Conservation (phyloP, 2,888 invertebrate species). For the Cistogaster globosa region DNA sequence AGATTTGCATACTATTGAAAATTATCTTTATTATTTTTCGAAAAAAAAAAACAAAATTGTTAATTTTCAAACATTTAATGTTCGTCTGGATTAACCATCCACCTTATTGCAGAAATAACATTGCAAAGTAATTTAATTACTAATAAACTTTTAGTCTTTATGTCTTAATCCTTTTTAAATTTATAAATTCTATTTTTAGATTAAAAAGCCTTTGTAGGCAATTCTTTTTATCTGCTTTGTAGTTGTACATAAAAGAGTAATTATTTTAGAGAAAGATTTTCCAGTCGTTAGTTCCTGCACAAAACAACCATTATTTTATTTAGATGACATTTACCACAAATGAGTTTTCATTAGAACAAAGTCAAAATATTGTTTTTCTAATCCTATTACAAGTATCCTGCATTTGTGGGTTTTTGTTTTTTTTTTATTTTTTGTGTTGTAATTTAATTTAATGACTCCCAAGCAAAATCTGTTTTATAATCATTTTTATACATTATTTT, state of each 20-base stretch:
- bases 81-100: too few relatives aligned
- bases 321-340: slow-evolving; percentile 25
- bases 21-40: too few relatives aligned
- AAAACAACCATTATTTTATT: not conserved
- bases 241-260: not conserved
- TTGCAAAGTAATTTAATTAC: not conserved
- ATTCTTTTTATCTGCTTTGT: not conserved
- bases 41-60: too few relatives aligned
- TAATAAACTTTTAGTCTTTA: not conserved
- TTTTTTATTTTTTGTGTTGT: not conserved
- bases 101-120: too few relatives aligned
- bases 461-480: too few relatives aligned
- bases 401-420: not conserved
- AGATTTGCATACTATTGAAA: too few relatives aligned
- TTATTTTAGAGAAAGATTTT: slow-evolving; percentile 14
- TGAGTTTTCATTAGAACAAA: slow-evolving; percentile 8
- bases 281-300: not conserved
- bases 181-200: not conserved
- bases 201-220: not conserved
- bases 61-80: too few relatives aligned
- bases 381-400: slow-evolving; percentile 8
- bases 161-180: not conserved
- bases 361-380: slow-evolving; percentile 17
- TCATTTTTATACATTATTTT: too few relatives aligned
- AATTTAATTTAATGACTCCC: too few relatives aligned